Evolutionary conservation across 2,888 invertebrate species (phyloP), one percentile per base, ranked within the genome.

Genomic region (Amorpha juglandis): DNA sequence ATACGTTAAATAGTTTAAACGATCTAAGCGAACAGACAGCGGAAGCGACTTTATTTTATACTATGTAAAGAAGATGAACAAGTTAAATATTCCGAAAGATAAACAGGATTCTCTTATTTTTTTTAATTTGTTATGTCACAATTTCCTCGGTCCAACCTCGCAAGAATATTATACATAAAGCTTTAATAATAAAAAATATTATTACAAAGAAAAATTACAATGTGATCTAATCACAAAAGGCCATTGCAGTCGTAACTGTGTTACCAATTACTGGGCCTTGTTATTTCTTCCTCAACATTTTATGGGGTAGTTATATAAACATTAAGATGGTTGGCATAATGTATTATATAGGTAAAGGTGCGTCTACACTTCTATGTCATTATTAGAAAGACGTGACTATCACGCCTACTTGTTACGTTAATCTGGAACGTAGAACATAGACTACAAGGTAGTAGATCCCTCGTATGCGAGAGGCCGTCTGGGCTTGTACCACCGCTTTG

Each of bases 151-250:
- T 19, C 16, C 19, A n/a, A 55, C 16, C 12, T 9, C 53, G 51
- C 11, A 35, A 35, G 35, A 35, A 38, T 14, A n/a, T 16, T 35
- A 33, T 35, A 33, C 38, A 9, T 11, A 58, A 11, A 38, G 19
- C 19, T 19, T 50, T 58, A 11, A 42, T 53, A 35, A 53, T 42
- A 58, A 58, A 58, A 19, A 27, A 12, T 52, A 58, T 38, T 58
- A 58, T 19, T 42, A 42, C 16, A n/a, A 35, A 12, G 38, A 42
- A 55, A 35, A 16, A n/a, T n/a, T n/a, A n/a, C n/a, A n/a, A 58
- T 58, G 58, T 58, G 16, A 16, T 55, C 35, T 55, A 58, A 58
- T 58, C 58, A 58, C 58, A 58, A 58, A 58, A 6, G 42, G 42
- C 55, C 8, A 38, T 38, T 38, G 35, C 12, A 42, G 58, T 6